Evolutionary conservation across 2,888 invertebrate genomes (phyloP).

Genomic region (Lobophora halterata): DNA sequence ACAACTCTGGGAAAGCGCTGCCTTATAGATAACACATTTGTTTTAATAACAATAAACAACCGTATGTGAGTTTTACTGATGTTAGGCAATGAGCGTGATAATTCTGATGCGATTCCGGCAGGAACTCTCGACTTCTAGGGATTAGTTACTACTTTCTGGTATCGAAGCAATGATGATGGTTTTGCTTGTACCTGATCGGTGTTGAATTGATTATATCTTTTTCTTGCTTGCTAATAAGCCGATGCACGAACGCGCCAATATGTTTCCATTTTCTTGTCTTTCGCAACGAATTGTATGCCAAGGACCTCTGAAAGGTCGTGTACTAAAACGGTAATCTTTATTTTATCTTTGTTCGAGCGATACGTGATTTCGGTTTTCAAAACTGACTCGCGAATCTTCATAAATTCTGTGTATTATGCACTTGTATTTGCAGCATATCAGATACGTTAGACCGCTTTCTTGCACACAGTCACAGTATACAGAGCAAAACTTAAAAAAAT

Average conservation of each 20-base stretch:
- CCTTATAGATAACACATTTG: conserved; percentile 13
- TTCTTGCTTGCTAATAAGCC: conserved; percentile 27
- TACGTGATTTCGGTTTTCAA: conserved; percentile 54
- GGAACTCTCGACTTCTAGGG: too few species aligned
- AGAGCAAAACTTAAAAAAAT: conserved; percentile 27
- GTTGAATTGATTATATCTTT: conserved; percentile 23
- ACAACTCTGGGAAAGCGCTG: conserved; percentile 13
- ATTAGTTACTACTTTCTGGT: too few species aligned
- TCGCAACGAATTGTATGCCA: conserved; percentile 67
- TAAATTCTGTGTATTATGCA: conserved; percentile 24
- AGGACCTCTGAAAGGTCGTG: conserved; percentile 71
- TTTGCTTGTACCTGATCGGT: conserved; percentile 4
- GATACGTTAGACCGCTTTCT: conserved; percentile 8
- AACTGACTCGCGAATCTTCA: conserved; percentile 34
- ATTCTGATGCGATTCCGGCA: too few species aligned
- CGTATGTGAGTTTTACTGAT: too few species aligned
- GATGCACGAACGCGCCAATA: conserved; percentile 40
- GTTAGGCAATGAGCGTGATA: too few species aligned
- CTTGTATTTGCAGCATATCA: conserved; percentile 15
- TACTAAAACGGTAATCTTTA: conserved; percentile 77
- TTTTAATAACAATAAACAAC: conserved; percentile 3
- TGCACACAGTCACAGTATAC: conserved; percentile 4
- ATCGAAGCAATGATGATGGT: neutral
- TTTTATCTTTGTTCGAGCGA: conserved; percentile 62
- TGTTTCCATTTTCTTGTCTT: conserved; percentile 60